phyloP scores from a whole-genome alignment of 1,140 invertebrate species.

The Drosophila biarmipes region DNA sequence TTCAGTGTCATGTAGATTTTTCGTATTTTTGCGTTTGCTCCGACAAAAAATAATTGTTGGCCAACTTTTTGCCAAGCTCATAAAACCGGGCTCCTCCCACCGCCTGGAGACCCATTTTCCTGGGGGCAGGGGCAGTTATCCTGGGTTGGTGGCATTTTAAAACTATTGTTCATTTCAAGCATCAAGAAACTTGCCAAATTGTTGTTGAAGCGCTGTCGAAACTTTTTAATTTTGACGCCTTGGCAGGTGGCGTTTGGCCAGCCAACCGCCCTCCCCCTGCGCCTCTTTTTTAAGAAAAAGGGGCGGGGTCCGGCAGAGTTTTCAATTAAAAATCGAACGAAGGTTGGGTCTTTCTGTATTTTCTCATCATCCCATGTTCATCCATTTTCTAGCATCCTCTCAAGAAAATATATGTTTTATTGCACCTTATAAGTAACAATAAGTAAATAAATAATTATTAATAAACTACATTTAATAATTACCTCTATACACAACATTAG shows the following conservation, averaged over 20 bases:
- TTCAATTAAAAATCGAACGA: neutral
- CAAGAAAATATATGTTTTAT: no score
- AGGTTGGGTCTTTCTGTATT: neutral
- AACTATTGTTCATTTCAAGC: conserved; percentile 68
- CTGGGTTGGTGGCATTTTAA: conserved; percentile 56
- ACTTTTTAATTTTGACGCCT: conserved; percentile 65
- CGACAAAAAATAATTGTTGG: conserved; percentile 63
- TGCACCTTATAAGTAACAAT: no score
- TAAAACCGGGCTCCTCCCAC: conserved; percentile 34
- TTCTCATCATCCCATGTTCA: no score
- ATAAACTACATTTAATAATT: no score
- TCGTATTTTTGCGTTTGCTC: conserved; percentile 57
- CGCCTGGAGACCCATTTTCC: neutral
- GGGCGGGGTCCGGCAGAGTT: neutral
- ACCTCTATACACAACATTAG: no score
- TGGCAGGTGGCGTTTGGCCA: conserved; percentile 38
- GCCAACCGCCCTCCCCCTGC: neutral
- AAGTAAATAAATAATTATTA: no score
- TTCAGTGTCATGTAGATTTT: conserved; percentile 67
- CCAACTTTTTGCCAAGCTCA: conserved; percentile 60
- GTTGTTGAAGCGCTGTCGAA: conserved; percentile 58
- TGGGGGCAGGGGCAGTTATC: conserved; percentile 33
- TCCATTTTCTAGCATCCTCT: no score
- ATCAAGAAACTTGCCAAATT: conserved; percentile 64
- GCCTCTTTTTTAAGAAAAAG: neutral